Evolutionary conservation across 2,888 invertebrate genomes (phyloP).

Genomic region (Drosophila ezoana): DNA sequence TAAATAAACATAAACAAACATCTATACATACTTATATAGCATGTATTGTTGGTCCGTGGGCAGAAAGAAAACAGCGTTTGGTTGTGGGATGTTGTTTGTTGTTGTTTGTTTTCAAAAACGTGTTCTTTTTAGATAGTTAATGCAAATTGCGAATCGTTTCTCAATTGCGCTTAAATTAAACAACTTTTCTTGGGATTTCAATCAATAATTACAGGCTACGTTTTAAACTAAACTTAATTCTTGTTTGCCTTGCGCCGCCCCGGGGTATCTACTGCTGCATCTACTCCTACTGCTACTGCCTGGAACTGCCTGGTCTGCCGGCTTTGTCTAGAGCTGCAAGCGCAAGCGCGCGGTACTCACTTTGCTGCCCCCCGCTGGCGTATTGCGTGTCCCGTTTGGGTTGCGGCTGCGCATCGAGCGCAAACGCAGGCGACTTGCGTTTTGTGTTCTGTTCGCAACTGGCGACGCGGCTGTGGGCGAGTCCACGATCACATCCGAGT

Average conservation of each 20-base stretch:
- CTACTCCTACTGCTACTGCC: slow-evolving; percentile 19
- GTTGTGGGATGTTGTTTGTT: slow-evolving; percentile 25
- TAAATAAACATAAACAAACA: neutral
- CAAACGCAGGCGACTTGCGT: slow-evolving; percentile 43
- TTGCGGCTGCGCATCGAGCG: slow-evolving; percentile 61
- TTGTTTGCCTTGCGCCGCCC: neutral
- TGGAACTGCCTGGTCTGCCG: slow-evolving; percentile 6
- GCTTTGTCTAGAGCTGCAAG: slow-evolving; percentile 61
- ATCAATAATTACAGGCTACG: slow-evolving; percentile 20
- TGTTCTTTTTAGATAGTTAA: slow-evolving; percentile 12
- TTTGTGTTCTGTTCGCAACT: neutral
- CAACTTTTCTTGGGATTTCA: slow-evolving; percentile 1
- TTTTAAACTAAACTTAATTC: slow-evolving; percentile 1
- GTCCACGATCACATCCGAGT: slow-evolving; percentile 77
- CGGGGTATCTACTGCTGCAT: slow-evolving; percentile 8
- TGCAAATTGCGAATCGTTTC: slow-evolving; percentile 4
- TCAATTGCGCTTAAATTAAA: slow-evolving; percentile 8
- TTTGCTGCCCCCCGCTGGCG: slow-evolving; percentile 52
- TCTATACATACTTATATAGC: neutral
- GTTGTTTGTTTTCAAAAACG: slow-evolving; percentile 34
- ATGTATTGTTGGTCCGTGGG: neutral
- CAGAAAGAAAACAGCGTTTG: slow-evolving; percentile 62
- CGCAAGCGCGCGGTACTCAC: slow-evolving; percentile 68
- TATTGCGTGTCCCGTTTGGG: slow-evolving; percentile 7
- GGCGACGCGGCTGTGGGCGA: slow-evolving; percentile 66